Base-by-base conservation (phyloP, 2,888 invertebrate genomes). In the Eulithis prunata region DNA sequence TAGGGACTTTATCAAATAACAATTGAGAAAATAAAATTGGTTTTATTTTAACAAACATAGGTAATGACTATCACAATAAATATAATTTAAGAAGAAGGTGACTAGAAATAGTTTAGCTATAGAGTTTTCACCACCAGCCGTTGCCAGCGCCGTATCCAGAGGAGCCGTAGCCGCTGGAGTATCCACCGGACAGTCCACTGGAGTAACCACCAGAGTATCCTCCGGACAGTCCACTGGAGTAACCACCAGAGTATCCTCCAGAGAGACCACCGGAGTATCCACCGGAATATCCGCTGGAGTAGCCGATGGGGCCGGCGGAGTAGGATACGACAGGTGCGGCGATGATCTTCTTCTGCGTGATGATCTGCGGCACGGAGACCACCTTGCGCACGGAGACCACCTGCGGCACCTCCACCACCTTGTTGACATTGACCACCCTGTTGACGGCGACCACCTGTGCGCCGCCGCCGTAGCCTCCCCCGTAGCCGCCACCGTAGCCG, bases 301-400 rank as follows among this genome's bases (percentile, higher is more conserved):
- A 66, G 28, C 69, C 63, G 43, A 63, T 55, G 66, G 62, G 68
- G 49, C 71, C 71, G 64, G 55, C 51, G 46, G 60, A 66, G 66
- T 64, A 68, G 13, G 66, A 65, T 68, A 70, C 53, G 69, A 70
- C 71, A 67, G 80, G 79, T 66, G 76, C 70, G 68, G 81, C 73
- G 69, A 79, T 74, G 62, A 85, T 78, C 74, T 78, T 78, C 72
- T 82, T 81, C 70, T 83, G 85, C 56, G 83, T 77, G 75, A 90
- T 79, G 67, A 86, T 81, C 74, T 83, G 83, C 56, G 84, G 86
- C 65, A 78, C 83, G 72, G 85, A 82, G 75, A 89, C 79, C 56
- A 83, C 71, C 74, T 82, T 87, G 74, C 78, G 83, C 54, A 84
- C 83, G 66, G 63, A 69, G 63, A 83, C 74, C 57, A 82, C 78